Conservation (phyloP, 2,797 vertebrate genomes). For the Monodelphis domestica region DNA sequence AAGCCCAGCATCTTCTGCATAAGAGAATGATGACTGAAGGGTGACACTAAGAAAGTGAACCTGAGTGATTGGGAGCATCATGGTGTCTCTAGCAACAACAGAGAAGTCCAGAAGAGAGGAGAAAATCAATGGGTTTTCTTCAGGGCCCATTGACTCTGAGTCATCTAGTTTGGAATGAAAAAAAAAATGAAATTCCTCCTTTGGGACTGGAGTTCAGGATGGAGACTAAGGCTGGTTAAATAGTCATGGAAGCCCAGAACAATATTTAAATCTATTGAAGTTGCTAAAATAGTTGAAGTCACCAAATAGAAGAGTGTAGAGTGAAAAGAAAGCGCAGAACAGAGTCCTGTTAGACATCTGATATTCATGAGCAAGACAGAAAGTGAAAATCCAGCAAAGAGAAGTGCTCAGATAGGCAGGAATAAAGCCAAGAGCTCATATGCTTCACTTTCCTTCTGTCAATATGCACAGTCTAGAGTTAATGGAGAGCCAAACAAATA, state of each 20-base stretch:
- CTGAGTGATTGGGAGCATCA: background rate
- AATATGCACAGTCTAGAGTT: background rate
- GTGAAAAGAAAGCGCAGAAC: background rate
- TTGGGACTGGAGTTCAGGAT: background rate
- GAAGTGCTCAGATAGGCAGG: background rate
- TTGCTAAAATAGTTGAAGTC: no score
- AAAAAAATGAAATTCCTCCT: background rate
- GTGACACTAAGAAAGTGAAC: background rate
- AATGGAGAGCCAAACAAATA: background rate
- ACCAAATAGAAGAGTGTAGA: background rate
- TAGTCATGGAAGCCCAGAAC: background rate
- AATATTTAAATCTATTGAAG: background rate
- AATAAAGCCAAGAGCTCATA: background rate
- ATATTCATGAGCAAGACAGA: background rate
- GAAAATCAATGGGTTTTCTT: background rate
- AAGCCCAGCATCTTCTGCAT: background rate
- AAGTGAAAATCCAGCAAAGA: background rate
- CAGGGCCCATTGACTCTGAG: background rate
- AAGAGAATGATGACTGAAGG: background rate
- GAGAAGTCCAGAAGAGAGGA: background rate
- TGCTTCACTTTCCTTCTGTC: background rate
- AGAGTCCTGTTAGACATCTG: background rate
- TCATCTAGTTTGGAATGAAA: background rate
- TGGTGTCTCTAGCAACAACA: background rate
- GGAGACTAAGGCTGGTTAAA: background rate